Percentiles rank a stretch among this genome's conserved stretches.
Conservation (phyloP, 1,140 invertebrate genomes). For the Drosophila tsacasi region DNA sequence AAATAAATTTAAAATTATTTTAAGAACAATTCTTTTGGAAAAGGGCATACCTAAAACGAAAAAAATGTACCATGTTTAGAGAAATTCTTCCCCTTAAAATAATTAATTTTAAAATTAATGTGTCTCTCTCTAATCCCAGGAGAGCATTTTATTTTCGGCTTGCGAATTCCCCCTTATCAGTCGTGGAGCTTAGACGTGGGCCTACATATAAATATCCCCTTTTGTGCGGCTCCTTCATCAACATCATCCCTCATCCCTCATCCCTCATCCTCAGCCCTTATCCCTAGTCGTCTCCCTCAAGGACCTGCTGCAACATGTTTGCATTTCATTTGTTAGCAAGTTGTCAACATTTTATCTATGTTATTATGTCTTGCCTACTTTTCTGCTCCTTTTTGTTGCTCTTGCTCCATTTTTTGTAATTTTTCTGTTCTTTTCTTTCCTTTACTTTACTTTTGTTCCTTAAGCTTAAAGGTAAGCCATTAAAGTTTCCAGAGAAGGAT, state of each 20-base stretch:
- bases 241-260: neutral
- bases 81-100: neutral
- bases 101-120: neutral
- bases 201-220: slow-evolving; percentile 35
- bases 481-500: slow-evolving; percentile 10
- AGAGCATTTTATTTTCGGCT: slow-evolving; percentile 14
- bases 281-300: slow-evolving; percentile 17
- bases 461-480: slow-evolving; percentile 37
- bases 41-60: neutral
- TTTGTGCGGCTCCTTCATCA: slow-evolving; percentile 35
- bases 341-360: slow-evolving; percentile 65
- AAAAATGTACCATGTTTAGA: neutral
- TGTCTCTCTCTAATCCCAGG: neutral
- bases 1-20: neutral
- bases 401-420: slow-evolving; percentile 5
- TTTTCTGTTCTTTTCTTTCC: slow-evolving; percentile 2
- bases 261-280: neutral
- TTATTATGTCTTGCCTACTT: slow-evolving; percentile 53
- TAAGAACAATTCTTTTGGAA: rapidly evolving
- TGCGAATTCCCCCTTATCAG: slow-evolving; percentile 1
- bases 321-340: slow-evolving; percentile 67
- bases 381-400: slow-evolving; percentile 15
- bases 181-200: slow-evolving; percentile 17
- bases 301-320: slow-evolving; percentile 58
- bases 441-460: slow-evolving; percentile 5